These are phyloP conservation scores for Standfussiana lucernea DNA, from an alignment of 2,888 invertebrate genomes.

Conservation along the genomic window DNA sequence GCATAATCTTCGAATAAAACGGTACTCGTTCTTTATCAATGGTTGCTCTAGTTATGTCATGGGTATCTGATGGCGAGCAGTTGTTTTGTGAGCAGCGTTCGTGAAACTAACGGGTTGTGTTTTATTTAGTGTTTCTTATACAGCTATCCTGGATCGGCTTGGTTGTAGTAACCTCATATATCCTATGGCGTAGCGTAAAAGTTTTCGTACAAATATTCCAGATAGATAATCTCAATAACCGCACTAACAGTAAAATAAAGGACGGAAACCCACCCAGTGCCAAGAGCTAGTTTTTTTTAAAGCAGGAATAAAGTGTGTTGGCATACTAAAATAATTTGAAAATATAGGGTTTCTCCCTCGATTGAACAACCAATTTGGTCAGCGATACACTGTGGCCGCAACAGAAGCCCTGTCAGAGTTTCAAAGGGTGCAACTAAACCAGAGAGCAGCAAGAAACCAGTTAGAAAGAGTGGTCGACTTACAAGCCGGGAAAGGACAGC, in stretches of 20 bases:
- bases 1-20: constrained; percentile 65
- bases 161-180: constrained; percentile 3
- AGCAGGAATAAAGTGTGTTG: background rate
- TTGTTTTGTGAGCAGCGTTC: constrained; percentile 49
- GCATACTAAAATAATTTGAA: constrained; percentile 21
- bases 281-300: background rate
- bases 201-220: background rate
- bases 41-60: constrained; percentile 74
- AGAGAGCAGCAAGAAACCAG: constrained; percentile 91
- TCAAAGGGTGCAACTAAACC: constrained; percentile 91
- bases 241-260: background rate
- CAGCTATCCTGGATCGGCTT: constrained; percentile 33
- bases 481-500: constrained; percentile 92
- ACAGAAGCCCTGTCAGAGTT: constrained; percentile 94
- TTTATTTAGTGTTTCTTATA: constrained; percentile 51
- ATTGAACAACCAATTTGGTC: constrained; percentile 92
- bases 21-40: constrained; percentile 74
- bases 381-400: constrained; percentile 93
- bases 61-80: constrained; percentile 72
- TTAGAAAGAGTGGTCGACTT: constrained; percentile 91
- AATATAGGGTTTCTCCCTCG: constrained; percentile 92
- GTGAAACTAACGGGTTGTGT: constrained; percentile 54
- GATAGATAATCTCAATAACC: background rate
- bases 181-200: constrained; percentile 1
- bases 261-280: background rate